Evolutionary conservation across 2,797 vertebrate genomes (phyloP).

Genomic region (Phoeniculus purpureus): DNA sequence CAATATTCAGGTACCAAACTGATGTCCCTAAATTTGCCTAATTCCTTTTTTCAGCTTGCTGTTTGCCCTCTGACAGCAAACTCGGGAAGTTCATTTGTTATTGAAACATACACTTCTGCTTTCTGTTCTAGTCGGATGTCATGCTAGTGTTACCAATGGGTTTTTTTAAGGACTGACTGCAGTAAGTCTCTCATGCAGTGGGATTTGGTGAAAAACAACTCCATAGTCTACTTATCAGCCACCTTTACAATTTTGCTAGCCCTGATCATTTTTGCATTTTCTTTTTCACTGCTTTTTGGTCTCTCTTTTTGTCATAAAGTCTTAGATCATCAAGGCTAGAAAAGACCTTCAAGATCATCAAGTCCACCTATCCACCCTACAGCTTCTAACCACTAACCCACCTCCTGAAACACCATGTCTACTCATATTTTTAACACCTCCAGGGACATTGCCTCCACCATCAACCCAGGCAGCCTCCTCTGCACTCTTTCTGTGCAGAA

Average conservation of each 20-base stretch:
- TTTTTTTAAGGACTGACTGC: neutral
- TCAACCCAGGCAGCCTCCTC: too few relatives aligned
- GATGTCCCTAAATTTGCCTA: neutral
- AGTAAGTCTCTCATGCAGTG: accelerated
- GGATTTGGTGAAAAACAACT: neutral
- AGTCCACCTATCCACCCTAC: too few relatives aligned
- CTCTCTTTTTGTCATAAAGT: neutral
- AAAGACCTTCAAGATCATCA: too few relatives aligned
- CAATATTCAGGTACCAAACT: neutral
- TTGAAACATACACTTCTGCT: neutral
- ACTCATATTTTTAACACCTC: too few relatives aligned
- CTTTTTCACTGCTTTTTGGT: neutral
- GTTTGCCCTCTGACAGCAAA: neutral
- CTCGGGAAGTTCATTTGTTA: neutral
- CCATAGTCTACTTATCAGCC: neutral
- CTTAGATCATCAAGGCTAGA: too few relatives aligned
- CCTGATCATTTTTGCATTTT: neutral
- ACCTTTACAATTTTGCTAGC: neutral
- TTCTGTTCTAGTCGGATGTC: neutral
- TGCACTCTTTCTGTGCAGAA: too few relatives aligned
- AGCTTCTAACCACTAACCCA: too few relatives aligned
- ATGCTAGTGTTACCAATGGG: neutral
- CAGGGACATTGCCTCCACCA: too few relatives aligned
- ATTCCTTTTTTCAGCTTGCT: neutral
- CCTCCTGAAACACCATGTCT: too few relatives aligned